Percentiles rank a stretch among this genome's conserved stretches.
Conservation (phyloP, 1,140 invertebrate species). For the Solen grandis region DNA sequence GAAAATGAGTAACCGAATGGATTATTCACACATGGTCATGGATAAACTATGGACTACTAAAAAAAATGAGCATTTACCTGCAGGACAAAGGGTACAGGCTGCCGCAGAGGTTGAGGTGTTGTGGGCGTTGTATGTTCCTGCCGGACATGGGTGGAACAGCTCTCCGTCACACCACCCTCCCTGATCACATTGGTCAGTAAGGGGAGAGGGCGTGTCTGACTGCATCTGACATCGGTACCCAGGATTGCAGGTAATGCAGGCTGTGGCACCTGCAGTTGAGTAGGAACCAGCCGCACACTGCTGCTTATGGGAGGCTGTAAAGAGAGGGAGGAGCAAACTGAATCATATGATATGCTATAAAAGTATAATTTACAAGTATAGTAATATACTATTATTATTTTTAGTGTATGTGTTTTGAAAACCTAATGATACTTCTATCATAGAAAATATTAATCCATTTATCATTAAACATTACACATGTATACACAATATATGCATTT, state of each 20-base stretch:
- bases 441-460: too few relatives aligned
- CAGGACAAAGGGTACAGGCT: slow-evolving; percentile 70
- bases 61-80: too few relatives aligned
- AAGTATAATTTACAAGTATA: too few relatives aligned
- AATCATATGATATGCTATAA: background rate
- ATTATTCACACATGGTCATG: too few relatives aligned
- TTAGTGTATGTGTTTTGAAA: too few relatives aligned
- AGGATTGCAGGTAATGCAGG: slow-evolving; percentile 67
- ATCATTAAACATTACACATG: too few relatives aligned
- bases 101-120: slow-evolving; percentile 68
- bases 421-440: too few relatives aligned
- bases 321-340: background rate
- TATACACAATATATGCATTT: too few relatives aligned
- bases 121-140: slow-evolving; percentile 73
- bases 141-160: slow-evolving; percentile 68
- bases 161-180: slow-evolving; percentile 78
- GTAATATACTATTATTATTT: too few relatives aligned
- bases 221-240: slow-evolving; percentile 72
- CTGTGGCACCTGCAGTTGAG: slow-evolving; percentile 63
- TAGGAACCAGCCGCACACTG: slow-evolving; percentile 73
- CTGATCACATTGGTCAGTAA: slow-evolving; percentile 64
- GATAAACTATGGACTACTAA: too few relatives aligned
- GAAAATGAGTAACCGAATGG: too few relatives aligned
- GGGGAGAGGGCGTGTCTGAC: slow-evolving; percentile 66
- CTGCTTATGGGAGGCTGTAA: slow-evolving; percentile 62